phyloP scores from a whole-genome alignment of 1,140 invertebrate genomes.

The Leptoteleia sp. region DNA sequence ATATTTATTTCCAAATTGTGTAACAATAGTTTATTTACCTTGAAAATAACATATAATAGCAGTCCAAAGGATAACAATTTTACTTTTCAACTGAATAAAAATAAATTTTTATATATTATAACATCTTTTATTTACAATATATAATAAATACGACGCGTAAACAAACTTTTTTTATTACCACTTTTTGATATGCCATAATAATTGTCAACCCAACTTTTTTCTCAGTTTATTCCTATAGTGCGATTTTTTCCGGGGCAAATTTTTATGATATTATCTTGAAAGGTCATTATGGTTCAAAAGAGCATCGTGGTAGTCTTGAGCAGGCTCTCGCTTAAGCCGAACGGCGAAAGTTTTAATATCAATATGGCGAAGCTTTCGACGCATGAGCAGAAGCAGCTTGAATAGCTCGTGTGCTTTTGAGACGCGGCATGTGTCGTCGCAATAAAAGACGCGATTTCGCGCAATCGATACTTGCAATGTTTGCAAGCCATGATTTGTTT shows the following conservation, averaged over 20 bases:
- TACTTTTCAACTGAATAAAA: too few relatives aligned
- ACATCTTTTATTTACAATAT: too few relatives aligned
- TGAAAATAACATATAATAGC: too few relatives aligned
- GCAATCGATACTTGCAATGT: constrained; percentile 27
- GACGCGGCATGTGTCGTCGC: constrained; percentile 11
- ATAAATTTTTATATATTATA: too few relatives aligned
- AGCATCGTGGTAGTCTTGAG: constrained; percentile 10
- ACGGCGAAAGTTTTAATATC: constrained; percentile 33
- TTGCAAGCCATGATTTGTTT: constrained; percentile 16
- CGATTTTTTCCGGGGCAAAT: constrained; percentile 2
- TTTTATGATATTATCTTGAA: constrained; percentile 5
- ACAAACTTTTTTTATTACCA: too few relatives aligned
- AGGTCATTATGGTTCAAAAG: constrained; percentile 34
- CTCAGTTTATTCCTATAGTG: too few relatives aligned
- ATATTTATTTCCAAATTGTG: too few relatives aligned
- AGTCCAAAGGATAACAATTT: too few relatives aligned
- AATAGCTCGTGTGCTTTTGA: constrained; percentile 22
- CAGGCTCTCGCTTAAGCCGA: constrained; percentile 16
- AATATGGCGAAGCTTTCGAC: constrained; percentile 34
- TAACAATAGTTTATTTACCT: too few relatives aligned
- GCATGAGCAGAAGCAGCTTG: constrained; percentile 27
- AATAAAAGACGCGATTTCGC: constrained; percentile 8
- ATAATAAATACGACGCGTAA: too few relatives aligned
- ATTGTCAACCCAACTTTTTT: too few relatives aligned
- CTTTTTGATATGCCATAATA: too few relatives aligned